These are phyloP conservation scores for Eristalis tenax DNA, from an alignment of 2,888 invertebrate species.

Conservation along the genomic window DNA sequence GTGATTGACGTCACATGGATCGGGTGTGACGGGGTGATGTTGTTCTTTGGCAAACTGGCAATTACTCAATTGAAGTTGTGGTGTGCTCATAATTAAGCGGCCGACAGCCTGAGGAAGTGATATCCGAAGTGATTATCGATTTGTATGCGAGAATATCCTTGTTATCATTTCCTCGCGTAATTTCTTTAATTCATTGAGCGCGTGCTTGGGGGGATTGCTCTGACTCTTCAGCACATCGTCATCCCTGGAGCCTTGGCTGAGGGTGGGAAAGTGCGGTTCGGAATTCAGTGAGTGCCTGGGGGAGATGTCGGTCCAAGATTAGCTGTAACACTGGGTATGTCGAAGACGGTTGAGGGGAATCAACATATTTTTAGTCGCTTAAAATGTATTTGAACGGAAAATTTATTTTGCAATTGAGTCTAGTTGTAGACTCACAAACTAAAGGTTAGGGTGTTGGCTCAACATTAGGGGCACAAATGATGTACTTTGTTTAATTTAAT, in stretches of 20 bases:
- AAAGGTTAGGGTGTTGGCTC: too few relatives aligned
- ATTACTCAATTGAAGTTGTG: conserved; percentile 44
- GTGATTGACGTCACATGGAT: not conserved
- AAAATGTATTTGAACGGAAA: too few relatives aligned
- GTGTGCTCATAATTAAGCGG: conserved; percentile 22
- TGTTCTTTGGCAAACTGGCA: conserved; percentile 26
- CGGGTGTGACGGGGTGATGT: not conserved
- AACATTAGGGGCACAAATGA: too few relatives aligned
- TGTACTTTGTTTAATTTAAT: too few relatives aligned
- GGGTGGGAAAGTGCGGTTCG: not conserved
- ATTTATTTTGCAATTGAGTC: too few relatives aligned
- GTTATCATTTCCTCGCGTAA: conserved; percentile 32
- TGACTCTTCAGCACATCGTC: not conserved
- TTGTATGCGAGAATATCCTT: conserved; percentile 7
- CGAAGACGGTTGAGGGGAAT: not conserved
- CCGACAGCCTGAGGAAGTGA: conserved; percentile 9
- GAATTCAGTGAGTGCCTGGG: not conserved
- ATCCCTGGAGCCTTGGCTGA: not conserved
- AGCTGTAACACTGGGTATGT: not conserved
- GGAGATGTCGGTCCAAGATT: not conserved
- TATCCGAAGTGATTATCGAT: conserved; percentile 45
- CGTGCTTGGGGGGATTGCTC: not conserved
- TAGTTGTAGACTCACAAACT: too few relatives aligned
- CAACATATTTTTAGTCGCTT: too few relatives aligned
- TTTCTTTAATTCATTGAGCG: conserved; percentile 25